Conservation (phyloP, 2,888 invertebrate species). For the Aquatica leii region DNA sequence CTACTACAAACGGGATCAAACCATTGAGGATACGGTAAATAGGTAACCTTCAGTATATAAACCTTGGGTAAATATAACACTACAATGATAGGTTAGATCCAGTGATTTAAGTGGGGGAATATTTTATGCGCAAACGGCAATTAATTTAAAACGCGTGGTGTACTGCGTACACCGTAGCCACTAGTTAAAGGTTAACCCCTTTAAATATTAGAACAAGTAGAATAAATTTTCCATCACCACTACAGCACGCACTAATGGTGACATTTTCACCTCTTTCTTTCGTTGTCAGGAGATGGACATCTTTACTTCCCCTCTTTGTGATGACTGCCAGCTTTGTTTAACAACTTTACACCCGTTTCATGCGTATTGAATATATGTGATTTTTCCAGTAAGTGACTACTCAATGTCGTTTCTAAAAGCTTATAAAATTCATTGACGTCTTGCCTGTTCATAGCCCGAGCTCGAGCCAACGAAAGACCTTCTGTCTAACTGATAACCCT, state of each 20-base stretch:
- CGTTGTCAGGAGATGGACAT: not conserved
- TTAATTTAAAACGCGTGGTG: too few species aligned
- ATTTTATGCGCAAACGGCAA: too few species aligned
- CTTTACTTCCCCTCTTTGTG: not conserved
- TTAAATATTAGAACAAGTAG: not conserved
- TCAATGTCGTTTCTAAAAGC: not conserved
- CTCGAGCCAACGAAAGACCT: conserved; percentile 12
- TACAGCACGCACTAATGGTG: conserved; percentile 1
- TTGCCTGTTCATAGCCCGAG: conserved; percentile 1
- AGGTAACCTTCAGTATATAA: too few species aligned
- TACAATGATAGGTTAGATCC: too few species aligned
- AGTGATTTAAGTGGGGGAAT: too few species aligned
- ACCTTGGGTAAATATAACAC: too few species aligned
- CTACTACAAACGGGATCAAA: too few species aligned
- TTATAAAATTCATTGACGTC: conserved; percentile 24
- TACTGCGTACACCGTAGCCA: too few species aligned
- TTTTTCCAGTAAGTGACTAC: not conserved
- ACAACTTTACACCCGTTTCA: not conserved
- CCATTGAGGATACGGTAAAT: too few species aligned
- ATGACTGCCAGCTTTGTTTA: not conserved
- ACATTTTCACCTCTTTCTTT: conserved; percentile 7
- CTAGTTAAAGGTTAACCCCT: not conserved
- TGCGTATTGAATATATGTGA: conserved; percentile 11
- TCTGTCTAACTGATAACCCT: conserved; percentile 8
- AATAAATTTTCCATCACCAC: not conserved